Conservation (phyloP, 2,797 vertebrate genomes). For the Periophthalmus magnuspinnatus region DNA sequence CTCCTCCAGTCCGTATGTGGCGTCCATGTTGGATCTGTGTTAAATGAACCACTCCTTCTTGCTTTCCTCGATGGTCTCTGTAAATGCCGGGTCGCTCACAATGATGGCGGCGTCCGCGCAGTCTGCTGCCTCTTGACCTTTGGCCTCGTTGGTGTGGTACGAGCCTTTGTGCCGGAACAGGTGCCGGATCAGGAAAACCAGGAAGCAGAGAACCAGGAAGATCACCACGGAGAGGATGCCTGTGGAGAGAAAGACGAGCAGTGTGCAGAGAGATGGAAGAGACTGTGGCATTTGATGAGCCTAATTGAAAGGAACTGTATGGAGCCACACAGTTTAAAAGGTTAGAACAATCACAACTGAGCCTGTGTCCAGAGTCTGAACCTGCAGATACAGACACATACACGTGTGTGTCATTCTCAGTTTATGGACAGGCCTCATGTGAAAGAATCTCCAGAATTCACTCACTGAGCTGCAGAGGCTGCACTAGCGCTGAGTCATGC, state of each 20-base stretch:
- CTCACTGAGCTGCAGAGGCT: too few relatives aligned
- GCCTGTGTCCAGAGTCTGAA: too few relatives aligned
- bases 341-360: too few relatives aligned
- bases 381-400: too few relatives aligned
- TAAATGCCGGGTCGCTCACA: slow-evolving; percentile 97
- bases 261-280: not conserved
- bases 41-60: slow-evolving; percentile 99
- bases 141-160: slow-evolving; percentile 98
- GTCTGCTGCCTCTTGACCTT: slow-evolving; percentile 94
- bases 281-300: too few relatives aligned
- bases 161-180: slow-evolving; percentile 98
- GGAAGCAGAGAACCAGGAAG: slow-evolving; percentile 89
- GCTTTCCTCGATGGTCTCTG: slow-evolving; percentile 96
- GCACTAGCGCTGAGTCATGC: too few relatives aligned
- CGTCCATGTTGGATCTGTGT: slow-evolving; percentile 37
- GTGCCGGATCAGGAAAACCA: slow-evolving; percentile 94
- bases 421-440: too few relatives aligned
- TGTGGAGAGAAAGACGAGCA: slow-evolving; percentile 36
- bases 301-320: too few relatives aligned
- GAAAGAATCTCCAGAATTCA: too few relatives aligned
- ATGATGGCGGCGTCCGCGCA: slow-evolving; percentile 95
- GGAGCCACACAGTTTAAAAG: too few relatives aligned
- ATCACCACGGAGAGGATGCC: slow-evolving; percentile 93
- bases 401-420: too few relatives aligned
- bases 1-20: slow-evolving; percentile 8